Evolutionary conservation across 2,113 vertebrate species (phyloP), one percentile per base, ranked within the genome.

Genomic region (Ploceus nigricollis): DNA sequence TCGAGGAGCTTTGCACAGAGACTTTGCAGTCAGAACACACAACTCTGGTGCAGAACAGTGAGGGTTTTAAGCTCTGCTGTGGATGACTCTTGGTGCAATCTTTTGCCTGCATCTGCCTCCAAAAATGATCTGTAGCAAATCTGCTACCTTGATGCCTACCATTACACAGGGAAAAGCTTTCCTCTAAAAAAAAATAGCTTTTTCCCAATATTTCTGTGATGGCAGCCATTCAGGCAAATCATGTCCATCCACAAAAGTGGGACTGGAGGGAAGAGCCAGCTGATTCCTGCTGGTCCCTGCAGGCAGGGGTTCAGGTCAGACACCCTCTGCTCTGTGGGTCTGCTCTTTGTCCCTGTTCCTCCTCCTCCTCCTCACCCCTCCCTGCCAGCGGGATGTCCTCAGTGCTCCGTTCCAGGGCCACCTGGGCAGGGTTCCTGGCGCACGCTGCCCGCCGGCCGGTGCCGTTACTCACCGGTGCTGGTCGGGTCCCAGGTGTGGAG

Each of bases 381-480:
- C 87, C 90, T 90, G 89, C 90, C 87, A 82, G 96, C 50, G 3
- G 90, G 93, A 10, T 10, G 53, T 91, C 66, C 92, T 93, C 94
- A 40, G 96, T 4, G 94, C 96, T 97, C 90, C 83, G 0, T 25
- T 81, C 56, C 90, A 66, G 92, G 44, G 82, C 44, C 87, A 60
- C 31, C 73, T 19, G 71, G 88, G 91, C 89, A 19, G 94, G 87
- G 14, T 17, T 93, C 87, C 89, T 90, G 95, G 94, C 39, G 37
- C 92, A 45, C 31, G 94, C 95, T 92, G 91, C 97, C 96, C 96
- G 87, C 73, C 18, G 94, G 97, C 97, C 96, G 97, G 97, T 53
- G 97, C 96, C 96, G 84, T 97, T 98, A 98, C 99, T 99, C 99
- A 99, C 99, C 99, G 99, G 98, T 99, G 98, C 98, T 97, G 99